Conservation (phyloP, 1,140 invertebrate species). For the Teleopsis dalmanni region DNA sequence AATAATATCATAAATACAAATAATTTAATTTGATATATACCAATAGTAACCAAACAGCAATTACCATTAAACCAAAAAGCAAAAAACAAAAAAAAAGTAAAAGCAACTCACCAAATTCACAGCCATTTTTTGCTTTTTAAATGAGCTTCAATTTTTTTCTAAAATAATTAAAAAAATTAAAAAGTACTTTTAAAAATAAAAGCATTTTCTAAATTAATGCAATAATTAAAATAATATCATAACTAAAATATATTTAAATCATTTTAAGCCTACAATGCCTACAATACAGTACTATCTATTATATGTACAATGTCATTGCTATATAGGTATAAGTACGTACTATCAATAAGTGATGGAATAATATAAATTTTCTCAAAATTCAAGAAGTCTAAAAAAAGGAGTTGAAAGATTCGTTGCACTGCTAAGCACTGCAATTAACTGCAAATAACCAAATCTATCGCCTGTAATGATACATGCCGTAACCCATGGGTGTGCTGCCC, state of each 20-base stretch:
- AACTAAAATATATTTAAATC: too few species aligned
- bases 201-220: too few species aligned
- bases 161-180: background rate
- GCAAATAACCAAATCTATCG: slow-evolving; percentile 43
- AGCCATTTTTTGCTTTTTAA: slow-evolving; percentile 9
- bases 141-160: slow-evolving; percentile 4
- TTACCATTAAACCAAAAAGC: background rate
- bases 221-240: too few species aligned
- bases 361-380: too few species aligned
- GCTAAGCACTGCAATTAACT: slow-evolving; percentile 15
- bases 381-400: background rate
- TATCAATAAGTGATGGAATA: too few species aligned
- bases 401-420: background rate
- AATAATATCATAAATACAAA: too few species aligned
- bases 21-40: too few species aligned
- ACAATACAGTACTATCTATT: too few species aligned
- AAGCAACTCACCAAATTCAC: slow-evolving; percentile 3
- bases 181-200: background rate
- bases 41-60: background rate
- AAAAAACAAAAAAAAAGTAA: background rate
- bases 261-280: background rate
- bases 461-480: slow-evolving; percentile 43
- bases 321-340: too few species aligned
- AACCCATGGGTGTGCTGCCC: slow-evolving; percentile 45
- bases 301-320: too few species aligned